These are phyloP conservation scores for Macrobrachium rosenbergii DNA, from an alignment of 1,140 invertebrate genomes.

Conservation along the genomic window DNA sequence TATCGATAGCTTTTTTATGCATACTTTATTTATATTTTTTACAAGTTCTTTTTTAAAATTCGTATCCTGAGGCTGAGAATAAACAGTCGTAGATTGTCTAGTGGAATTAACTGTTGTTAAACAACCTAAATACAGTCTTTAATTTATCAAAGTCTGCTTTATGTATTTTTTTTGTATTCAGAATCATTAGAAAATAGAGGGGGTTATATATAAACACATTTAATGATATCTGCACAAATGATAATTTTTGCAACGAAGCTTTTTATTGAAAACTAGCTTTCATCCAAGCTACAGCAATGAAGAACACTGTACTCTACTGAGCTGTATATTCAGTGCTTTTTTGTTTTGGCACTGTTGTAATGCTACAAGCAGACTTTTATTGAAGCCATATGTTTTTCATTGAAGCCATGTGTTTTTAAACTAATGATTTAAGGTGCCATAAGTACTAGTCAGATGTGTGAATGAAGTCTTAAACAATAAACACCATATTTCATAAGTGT, in stretches of 20 bases:
- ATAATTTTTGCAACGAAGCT: too few relatives aligned
- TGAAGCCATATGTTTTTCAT: conserved; percentile 9
- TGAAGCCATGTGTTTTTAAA: conserved; percentile 18
- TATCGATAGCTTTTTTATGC: conserved; percentile 3
- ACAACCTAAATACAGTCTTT: too few relatives aligned
- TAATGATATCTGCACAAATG: too few relatives aligned
- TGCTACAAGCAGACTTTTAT: not conserved
- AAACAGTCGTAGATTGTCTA: too few relatives aligned
- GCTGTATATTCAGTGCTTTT: conserved; percentile 2
- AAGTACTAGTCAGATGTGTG: conserved; percentile 59
- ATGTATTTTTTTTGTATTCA: too few relatives aligned
- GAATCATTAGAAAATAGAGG: too few relatives aligned
- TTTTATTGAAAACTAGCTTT: too few relatives aligned
- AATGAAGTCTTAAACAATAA: conserved; percentile 27
- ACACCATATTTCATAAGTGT: conserved; percentile 41
- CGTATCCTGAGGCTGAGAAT: too few relatives aligned
- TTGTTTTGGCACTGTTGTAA: not conserved
- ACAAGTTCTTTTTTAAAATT: not conserved
- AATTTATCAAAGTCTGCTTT: too few relatives aligned
- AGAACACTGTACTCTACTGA: not conserved
- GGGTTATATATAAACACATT: too few relatives aligned
- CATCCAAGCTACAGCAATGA: not conserved
- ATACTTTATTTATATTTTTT: conserved; percentile 9
- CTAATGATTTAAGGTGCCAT: conserved; percentile 60
- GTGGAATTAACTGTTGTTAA: too few relatives aligned